These are phyloP conservation scores for Xerus rutilus DNA, from an alignment of 2,797 vertebrate genomes.

Conservation along the genomic window DNA sequence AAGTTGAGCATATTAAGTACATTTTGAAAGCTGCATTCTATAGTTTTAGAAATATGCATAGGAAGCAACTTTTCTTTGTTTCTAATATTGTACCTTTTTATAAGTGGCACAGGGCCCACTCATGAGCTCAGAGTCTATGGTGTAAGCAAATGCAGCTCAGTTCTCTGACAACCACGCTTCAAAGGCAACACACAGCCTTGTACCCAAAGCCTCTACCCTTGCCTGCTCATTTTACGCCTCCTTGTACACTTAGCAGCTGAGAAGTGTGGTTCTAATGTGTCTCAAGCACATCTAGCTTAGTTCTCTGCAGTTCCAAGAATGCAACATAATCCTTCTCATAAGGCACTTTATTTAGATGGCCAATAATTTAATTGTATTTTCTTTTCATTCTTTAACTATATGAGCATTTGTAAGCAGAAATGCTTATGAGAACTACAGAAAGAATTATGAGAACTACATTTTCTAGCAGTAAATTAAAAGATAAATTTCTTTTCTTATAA, in stretches of 20 bases:
- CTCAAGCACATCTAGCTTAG: background rate
- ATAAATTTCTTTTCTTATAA: slow-evolving; percentile 22
- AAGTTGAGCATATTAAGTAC: background rate
- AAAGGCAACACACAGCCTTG: background rate
- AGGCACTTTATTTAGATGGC: background rate
- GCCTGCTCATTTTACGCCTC: background rate
- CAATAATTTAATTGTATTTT: background rate
- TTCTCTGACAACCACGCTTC: background rate
- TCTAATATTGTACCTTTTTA: background rate
- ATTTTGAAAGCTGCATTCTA: background rate
- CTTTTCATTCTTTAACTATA: background rate
- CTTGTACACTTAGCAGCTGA: background rate
- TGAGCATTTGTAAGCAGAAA: slow-evolving; percentile 10
- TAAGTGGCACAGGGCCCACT: background rate
- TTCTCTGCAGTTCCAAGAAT: background rate
- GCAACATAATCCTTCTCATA: background rate
- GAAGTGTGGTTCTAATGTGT: background rate
- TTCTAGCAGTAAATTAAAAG: background rate
- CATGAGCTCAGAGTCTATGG: background rate
- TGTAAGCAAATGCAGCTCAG: background rate
- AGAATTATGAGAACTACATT: background rate
- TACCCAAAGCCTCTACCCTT: background rate
- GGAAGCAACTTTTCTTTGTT: background rate
- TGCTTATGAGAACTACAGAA: background rate
- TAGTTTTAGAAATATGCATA: background rate